phyloP scores from a whole-genome alignment of 2,113 vertebrate genomes.

The Coreoperca whiteheadi region DNA sequence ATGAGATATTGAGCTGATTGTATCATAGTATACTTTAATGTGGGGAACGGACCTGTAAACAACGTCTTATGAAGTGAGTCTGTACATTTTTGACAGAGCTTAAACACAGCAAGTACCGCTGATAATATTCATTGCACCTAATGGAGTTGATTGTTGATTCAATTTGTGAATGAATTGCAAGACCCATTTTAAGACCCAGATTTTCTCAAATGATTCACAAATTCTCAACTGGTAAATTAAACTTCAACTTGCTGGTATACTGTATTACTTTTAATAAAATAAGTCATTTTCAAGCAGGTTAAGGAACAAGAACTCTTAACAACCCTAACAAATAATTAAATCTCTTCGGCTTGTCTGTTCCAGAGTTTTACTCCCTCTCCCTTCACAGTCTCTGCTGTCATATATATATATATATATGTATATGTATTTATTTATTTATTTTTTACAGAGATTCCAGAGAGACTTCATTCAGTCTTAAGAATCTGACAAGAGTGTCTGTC shows the following conservation, averaged over 20 bases:
- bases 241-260: neutral
- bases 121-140: conserved; percentile 22
- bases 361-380: neutral
- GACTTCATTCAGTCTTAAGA: conserved; percentile 1
- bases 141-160: conserved; percentile 28
- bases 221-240: conserved; percentile 21
- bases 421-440: too few species aligned
- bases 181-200: neutral
- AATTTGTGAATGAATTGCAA: conserved; percentile 13
- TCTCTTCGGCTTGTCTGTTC: neutral
- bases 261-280: neutral
- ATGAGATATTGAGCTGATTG: conserved; percentile 19
- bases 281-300: neutral
- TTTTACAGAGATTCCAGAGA: conserved; percentile 4
- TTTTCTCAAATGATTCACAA: conserved; percentile 9
- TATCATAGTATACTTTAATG: neutral
- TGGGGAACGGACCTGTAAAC: conserved; percentile 26
- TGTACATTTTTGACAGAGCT: conserved; percentile 17
- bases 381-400: neutral
- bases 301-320: neutral
- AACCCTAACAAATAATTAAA: neutral
- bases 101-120: neutral
- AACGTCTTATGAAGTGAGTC: neutral
- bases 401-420: too few species aligned
- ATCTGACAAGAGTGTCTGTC: neutral